These are phyloP conservation scores for Chionoecetes opilio DNA, from an alignment of 1,140 invertebrate species.

Conservation along the genomic window DNA sequence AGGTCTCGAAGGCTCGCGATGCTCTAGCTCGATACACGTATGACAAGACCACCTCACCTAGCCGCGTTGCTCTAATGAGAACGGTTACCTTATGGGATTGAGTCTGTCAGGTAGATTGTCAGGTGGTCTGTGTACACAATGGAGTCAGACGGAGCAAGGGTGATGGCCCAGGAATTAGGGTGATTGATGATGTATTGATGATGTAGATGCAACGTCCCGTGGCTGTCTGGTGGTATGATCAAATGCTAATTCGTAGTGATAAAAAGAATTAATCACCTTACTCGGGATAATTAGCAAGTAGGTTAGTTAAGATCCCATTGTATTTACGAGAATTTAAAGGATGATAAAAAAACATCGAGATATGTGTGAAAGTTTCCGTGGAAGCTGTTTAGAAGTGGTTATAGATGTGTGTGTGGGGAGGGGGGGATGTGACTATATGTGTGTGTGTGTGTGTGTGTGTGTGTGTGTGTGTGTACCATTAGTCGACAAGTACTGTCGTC, in stretches of 20 bases:
- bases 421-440: neutral
- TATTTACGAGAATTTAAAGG: no score
- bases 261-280: constrained; percentile 7
- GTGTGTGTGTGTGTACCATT: neutral
- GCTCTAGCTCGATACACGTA: neutral
- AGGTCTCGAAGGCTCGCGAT: neutral
- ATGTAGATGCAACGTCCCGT: neutral
- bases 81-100: neutral
- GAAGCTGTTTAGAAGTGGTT: neutral
- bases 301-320: neutral
- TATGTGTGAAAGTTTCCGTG: neutral
- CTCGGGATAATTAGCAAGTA: neutral
- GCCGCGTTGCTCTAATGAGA: neutral
- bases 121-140: neutral
- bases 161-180: constrained; percentile 1
- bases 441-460: constrained; percentile 24
- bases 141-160: neutral
- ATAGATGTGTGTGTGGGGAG: neutral
- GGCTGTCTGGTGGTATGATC: neutral
- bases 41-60: neutral
- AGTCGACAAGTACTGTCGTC: neutral
- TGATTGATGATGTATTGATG: neutral
- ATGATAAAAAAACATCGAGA: neutral
- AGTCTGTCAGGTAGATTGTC: constrained; percentile 6
- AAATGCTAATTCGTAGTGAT: neutral